Evolutionary conservation across 2,797 vertebrate genomes (phyloP).

Genomic region (Heteromormyrus szaboi): DNA sequence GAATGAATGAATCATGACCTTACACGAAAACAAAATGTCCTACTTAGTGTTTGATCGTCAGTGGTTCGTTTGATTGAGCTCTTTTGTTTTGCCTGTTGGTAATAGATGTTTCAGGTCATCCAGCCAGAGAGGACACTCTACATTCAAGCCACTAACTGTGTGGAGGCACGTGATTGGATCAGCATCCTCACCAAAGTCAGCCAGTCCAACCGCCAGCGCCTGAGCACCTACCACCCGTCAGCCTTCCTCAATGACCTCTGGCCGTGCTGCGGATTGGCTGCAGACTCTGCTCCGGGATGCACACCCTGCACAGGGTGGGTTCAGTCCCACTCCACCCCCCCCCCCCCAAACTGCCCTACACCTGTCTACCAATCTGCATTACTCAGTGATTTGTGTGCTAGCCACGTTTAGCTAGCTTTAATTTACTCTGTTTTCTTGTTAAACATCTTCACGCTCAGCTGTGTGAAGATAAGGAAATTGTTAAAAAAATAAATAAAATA

Average conservation of each 20-base stretch:
- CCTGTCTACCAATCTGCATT: background rate
- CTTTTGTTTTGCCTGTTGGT: background rate
- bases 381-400: background rate
- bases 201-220: constrained; percentile 92
- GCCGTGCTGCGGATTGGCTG: constrained; percentile 87
- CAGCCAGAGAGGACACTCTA: constrained; percentile 92
- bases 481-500: background rate
- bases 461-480: background rate
- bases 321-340: background rate
- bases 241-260: constrained; percentile 96
- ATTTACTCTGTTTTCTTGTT: background rate
- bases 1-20: background rate
- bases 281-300: constrained; percentile 80
- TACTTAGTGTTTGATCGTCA: background rate
- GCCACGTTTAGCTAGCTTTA: background rate
- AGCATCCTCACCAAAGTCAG: constrained; percentile 98
- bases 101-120: constrained; percentile 97
- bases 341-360: background rate
- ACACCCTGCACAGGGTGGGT: constrained; percentile 89
- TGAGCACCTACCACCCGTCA: constrained; percentile 89
- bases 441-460: background rate
- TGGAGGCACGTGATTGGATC: constrained; percentile 97
- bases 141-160: constrained; percentile 97
- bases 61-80: background rate
- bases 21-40: background rate